phyloP scores from a whole-genome alignment of 2,113 vertebrate genomes.

The Spheniscus mendiculus region DNA sequence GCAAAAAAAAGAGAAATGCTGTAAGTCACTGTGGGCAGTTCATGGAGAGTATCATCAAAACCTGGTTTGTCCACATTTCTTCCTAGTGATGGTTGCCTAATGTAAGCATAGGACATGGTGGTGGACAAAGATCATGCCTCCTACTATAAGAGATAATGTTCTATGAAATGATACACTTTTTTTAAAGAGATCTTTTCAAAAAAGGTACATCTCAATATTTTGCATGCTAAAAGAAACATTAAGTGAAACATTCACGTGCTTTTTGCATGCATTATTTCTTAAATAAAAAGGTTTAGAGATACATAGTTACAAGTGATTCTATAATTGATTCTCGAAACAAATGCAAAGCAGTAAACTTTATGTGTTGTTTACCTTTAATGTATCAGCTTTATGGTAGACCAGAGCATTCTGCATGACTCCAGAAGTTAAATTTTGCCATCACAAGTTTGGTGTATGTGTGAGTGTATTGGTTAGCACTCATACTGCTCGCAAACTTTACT shows the following conservation, averaged over 20 bases:
- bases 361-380: neutral
- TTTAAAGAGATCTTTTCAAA: neutral
- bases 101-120: neutral
- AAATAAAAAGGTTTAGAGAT: neutral
- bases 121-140: neutral
- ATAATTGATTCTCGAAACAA: neutral
- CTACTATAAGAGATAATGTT: fast-evolving
- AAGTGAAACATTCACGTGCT: neutral
- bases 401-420: neutral
- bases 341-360: neutral
- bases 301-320: neutral
- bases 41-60: neutral
- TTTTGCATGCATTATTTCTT: neutral
- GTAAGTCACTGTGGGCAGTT: neutral
- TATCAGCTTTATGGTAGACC: neutral
- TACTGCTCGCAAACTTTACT: neutral
- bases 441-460: neutral
- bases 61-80: neutral
- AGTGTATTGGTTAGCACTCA: neutral
- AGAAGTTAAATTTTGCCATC: neutral
- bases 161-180: neutral
- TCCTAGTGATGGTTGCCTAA: neutral
- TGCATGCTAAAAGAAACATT: neutral
- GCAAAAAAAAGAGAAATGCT: neutral
- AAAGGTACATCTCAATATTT: neutral